Evolutionary conservation across 1,140 invertebrate genomes (phyloP).

Genomic region (Zaprionus gabonicus): DNA sequence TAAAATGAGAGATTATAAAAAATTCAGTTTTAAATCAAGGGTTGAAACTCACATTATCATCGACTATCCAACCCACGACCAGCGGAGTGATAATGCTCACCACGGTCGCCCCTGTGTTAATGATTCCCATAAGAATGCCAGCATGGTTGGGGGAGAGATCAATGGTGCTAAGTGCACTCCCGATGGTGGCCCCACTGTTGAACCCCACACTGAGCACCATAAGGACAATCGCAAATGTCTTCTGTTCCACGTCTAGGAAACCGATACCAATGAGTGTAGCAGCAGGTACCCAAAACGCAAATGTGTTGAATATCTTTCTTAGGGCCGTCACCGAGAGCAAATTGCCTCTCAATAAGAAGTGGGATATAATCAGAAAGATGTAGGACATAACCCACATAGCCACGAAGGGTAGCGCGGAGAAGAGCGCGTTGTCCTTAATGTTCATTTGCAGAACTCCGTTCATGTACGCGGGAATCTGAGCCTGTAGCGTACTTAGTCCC

Average conservation of each 20-base stretch:
- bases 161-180: conserved; percentile 88
- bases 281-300: too few species aligned
- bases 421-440: conserved; percentile 89
- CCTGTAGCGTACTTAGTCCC: conserved; percentile 96
- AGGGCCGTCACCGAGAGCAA: too few species aligned
- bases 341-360: too few species aligned
- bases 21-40: not conserved
- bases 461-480: conserved; percentile 94
- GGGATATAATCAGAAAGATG: too few species aligned
- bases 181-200: conserved; percentile 91
- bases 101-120: conserved; percentile 90
- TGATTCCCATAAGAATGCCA: conserved; percentile 88
- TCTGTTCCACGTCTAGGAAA: too few species aligned
- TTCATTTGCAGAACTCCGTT: conserved; percentile 92
- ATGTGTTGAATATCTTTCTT: too few species aligned
- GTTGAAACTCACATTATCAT: conserved; percentile 86
- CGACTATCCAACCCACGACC: conserved; percentile 87
- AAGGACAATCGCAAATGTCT: conserved; percentile 82
- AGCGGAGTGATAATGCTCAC: conserved; percentile 89
- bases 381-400: conserved; percentile 89
- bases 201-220: conserved; percentile 90
- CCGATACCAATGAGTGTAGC: too few species aligned
- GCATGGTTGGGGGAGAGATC: conserved; percentile 92
- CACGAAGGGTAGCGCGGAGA: conserved; percentile 92
- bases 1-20: not conserved